phyloP scores from a whole-genome alignment of 2,888 invertebrate genomes.

The Ommatoiulus sabulosus region DNA sequence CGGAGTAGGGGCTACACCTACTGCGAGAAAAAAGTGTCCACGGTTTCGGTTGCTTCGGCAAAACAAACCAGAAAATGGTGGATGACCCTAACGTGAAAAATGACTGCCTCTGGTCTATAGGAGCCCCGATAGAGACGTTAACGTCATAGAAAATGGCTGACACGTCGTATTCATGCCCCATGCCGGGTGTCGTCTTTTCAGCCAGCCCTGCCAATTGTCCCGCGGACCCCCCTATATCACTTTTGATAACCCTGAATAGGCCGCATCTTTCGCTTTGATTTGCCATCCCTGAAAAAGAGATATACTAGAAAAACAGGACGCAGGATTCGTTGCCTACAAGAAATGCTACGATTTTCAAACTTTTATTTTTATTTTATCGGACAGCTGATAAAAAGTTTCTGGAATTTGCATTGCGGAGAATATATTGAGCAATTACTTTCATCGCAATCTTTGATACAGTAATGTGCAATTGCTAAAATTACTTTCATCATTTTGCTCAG shows the following conservation, averaged over 20 bases:
- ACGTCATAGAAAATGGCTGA: conserved; percentile 52
- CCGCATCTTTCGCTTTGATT: conserved; percentile 48
- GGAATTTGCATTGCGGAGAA: too few species aligned
- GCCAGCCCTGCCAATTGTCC: conserved; percentile 45
- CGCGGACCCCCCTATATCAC: conserved; percentile 50
- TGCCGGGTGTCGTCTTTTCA: conserved; percentile 55
- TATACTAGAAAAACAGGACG: not conserved
- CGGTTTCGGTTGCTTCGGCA: conserved; percentile 27
- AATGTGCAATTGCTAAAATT: too few species aligned
- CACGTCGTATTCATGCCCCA: conserved; percentile 49
- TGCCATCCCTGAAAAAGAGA: conserved; percentile 44
- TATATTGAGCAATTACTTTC: too few species aligned
- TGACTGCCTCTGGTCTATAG: conserved; percentile 15
- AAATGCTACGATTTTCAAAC: not conserved
- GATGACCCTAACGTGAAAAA: conserved; percentile 44
- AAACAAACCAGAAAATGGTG: conserved; percentile 44
- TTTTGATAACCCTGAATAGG: conserved; percentile 51
- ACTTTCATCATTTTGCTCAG: too few species aligned
- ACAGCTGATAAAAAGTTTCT: too few species aligned
- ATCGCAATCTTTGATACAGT: too few species aligned
- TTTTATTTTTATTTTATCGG: not conserved
- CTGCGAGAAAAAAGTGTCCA: conserved; percentile 4
- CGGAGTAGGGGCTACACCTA: conserved; percentile 25
- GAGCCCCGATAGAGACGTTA: conserved; percentile 54
- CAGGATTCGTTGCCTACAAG: not conserved